Conservation (phyloP, 2,888 invertebrate genomes). For the Heteromyza rotundicornis region DNA sequence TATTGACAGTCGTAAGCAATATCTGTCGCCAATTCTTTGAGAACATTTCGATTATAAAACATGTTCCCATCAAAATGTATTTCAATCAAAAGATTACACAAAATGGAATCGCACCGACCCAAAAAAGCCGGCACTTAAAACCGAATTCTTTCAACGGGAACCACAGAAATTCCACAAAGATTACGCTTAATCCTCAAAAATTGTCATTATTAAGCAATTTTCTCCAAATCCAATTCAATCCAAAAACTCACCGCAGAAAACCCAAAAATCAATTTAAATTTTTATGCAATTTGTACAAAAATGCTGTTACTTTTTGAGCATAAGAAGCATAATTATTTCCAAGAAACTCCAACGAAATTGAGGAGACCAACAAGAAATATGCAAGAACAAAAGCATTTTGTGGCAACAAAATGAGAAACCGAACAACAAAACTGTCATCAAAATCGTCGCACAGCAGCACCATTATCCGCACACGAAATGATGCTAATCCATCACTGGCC, state of each 20-base stretch:
- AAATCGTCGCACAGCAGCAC: slow-evolving; percentile 50
- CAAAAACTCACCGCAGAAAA: slow-evolving; percentile 17
- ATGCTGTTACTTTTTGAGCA: slow-evolving; percentile 54
- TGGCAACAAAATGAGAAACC: slow-evolving; percentile 19
- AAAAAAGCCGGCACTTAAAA: neutral
- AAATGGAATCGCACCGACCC: neutral
- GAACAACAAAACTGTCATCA: slow-evolving; percentile 25
- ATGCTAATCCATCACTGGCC: slow-evolving; percentile 60
- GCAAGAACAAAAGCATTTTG: slow-evolving; percentile 9
- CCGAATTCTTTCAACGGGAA: no score
- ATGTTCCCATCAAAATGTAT: no score
- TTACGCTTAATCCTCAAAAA: slow-evolving; percentile 46
- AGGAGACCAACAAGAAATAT: no score
- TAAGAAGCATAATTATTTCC: slow-evolving; percentile 60
- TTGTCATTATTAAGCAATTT: slow-evolving; percentile 55
- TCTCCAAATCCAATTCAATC: slow-evolving; percentile 28
- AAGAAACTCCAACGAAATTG: slow-evolving; percentile 45
- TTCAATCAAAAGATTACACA: neutral
- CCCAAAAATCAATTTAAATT: slow-evolving; percentile 46
- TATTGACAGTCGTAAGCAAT: neutral
- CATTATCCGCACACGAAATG: slow-evolving; percentile 56
- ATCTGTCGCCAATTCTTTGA: neutral
- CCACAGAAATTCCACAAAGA: slow-evolving; percentile 40
- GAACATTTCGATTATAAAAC: no score
- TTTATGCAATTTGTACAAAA: slow-evolving; percentile 58